A percentile compares a stretch with the other conserved stretches of the same genome.
Evolutionary conservation across 2,113 vertebrate genomes (phyloP).

Genomic region (Marcusenius ussheri): DNA sequence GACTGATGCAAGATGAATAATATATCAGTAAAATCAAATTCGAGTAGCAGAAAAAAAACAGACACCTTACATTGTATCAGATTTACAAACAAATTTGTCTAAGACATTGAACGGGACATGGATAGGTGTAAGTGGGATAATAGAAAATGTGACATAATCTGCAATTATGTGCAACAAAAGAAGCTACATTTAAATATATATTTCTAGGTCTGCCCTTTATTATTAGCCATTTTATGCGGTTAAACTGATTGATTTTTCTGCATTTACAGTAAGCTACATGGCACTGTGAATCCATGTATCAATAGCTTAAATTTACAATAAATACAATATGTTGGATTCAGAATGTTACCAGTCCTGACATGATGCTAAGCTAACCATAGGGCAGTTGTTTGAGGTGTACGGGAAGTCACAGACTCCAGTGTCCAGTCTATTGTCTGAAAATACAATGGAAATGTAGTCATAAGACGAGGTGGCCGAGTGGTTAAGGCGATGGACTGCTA

Average conservation of each 20-base stretch:
- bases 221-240: neutral
- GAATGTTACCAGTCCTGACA: neutral
- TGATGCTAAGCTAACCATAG: neutral
- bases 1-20: neutral
- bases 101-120: neutral
- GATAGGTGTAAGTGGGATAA: neutral
- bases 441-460: neutral
- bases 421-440: neutral
- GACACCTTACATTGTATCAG: neutral
- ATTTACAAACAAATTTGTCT: neutral
- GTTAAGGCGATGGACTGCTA: constrained; percentile 39
- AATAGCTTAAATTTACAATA: neutral
- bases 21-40: neutral
- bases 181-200: neutral
- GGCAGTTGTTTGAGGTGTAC: neutral
- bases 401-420: neutral
- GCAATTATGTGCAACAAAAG: neutral
- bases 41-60: neutral
- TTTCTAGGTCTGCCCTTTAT: neutral
- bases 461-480: constrained; percentile 34
- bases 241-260: neutral
- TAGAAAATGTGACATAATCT: neutral
- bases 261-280: neutral
- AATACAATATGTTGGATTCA: neutral
- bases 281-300: neutral